phyloP scores from a whole-genome alignment of 2,797 vertebrate genomes.

The Acipenser transmontanus region DNA sequence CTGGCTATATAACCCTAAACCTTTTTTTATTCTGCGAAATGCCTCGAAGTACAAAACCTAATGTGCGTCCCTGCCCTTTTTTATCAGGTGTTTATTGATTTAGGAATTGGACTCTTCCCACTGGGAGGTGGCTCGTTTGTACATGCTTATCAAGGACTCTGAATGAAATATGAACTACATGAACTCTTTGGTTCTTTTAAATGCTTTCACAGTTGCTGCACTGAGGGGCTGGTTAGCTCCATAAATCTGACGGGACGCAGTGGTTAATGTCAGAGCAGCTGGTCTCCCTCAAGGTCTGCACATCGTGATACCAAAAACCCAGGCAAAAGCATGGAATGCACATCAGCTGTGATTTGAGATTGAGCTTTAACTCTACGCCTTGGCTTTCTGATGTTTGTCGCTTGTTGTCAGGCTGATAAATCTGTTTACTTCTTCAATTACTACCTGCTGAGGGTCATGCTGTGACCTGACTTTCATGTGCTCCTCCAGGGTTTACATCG shows the following conservation, averaged over 20 bases:
- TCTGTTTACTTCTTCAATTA: constrained; percentile 8
- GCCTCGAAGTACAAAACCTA: too few species aligned
- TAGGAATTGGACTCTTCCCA: too few species aligned
- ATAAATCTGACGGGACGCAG: constrained; percentile 13
- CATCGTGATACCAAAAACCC: too few species aligned
- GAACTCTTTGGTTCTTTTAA: constrained; percentile 25
- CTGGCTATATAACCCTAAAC: too few species aligned
- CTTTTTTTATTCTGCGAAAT: too few species aligned
- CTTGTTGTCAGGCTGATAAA: constrained; percentile 1
- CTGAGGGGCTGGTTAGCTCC: constrained; percentile 22
- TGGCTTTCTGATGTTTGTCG: neutral
- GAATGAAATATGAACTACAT: constrained; percentile 50
- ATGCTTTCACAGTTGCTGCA: constrained; percentile 42
- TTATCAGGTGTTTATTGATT: too few species aligned
- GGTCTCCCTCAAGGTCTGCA: neutral
- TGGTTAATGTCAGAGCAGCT: constrained; percentile 6
- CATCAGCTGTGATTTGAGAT: neutral
- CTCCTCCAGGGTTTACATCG: constrained; percentile 7
- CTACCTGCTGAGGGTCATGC: neutral
- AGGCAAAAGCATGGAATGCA: neutral
- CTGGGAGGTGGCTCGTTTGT: too few species aligned
- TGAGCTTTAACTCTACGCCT: neutral
- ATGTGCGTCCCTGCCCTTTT: too few species aligned
- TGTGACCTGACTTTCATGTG: constrained; percentile 13
- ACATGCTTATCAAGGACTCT: constrained; percentile 11